phyloP scores from a whole-genome alignment of 2,113 vertebrate genomes.

The Petroica traversi region DNA sequence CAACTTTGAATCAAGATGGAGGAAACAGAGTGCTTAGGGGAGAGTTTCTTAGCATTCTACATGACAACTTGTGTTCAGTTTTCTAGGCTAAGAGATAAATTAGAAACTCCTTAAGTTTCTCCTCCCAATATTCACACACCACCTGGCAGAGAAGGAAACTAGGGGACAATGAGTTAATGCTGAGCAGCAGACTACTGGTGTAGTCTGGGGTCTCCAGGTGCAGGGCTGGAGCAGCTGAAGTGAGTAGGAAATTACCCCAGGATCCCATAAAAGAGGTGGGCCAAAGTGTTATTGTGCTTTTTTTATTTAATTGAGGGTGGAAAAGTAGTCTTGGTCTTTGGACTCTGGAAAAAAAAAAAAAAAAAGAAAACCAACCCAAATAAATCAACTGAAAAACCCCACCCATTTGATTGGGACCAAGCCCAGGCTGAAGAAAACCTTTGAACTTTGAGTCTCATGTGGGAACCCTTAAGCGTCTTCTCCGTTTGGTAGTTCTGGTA shows the following conservation, averaged over 20 bases:
- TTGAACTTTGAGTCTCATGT: background rate
- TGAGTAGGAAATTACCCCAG: background rate
- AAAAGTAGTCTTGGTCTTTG: background rate
- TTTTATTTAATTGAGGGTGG: background rate
- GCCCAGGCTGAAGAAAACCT: background rate
- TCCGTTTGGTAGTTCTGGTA: background rate
- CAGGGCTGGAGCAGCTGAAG: background rate
- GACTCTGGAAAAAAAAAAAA: background rate
- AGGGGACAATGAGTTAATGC: background rate
- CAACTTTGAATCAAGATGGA: background rate
- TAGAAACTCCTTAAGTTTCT: background rate
- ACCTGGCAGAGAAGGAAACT: background rate
- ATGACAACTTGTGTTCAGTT: background rate
- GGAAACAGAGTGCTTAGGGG: background rate
- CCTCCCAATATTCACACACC: background rate
- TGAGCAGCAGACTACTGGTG: background rate
- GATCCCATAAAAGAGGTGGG: background rate
- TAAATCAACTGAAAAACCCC: rapidly evolving
- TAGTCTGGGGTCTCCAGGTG: background rate
- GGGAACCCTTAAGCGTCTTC: background rate
- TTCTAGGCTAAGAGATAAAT: background rate
- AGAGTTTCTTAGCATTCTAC: background rate
- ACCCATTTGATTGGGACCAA: background rate
- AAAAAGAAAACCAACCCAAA: no score
- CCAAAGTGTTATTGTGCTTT: background rate